Conservation (phyloP, 2,797 vertebrate species). For the Phrynocephalus guinanensis region DNA sequence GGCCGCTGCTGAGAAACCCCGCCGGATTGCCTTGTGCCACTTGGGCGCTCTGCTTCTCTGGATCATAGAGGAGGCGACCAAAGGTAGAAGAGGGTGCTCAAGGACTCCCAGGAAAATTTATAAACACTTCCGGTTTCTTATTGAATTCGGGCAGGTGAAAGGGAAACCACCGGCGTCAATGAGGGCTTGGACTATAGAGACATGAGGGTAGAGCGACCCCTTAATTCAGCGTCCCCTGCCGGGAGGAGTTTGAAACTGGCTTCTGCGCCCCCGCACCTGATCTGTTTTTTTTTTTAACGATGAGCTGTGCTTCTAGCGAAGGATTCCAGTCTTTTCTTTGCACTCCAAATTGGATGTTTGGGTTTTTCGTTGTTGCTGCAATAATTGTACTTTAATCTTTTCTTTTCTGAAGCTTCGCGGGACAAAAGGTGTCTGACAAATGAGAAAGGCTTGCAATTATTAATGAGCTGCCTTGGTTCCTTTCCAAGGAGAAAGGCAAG, state of each 20-base stretch:
- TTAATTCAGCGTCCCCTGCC: not conserved
- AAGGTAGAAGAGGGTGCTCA: too few relatives aligned
- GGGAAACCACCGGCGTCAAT: not conserved
- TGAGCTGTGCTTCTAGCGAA: not conserved
- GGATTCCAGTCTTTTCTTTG: not conserved
- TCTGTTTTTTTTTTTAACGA: too few relatives aligned
- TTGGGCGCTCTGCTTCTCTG: not conserved
- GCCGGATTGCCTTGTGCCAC: too few relatives aligned
- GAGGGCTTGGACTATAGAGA: conserved; percentile 10
- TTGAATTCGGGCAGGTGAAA: not conserved
- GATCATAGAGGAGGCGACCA: not conserved
- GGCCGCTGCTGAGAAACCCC: not conserved
- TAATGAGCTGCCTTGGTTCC: too few relatives aligned
- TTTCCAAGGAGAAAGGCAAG: too few relatives aligned
- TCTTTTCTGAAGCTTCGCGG: too few relatives aligned
- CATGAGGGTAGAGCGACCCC: not conserved
- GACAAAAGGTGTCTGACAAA: too few relatives aligned
- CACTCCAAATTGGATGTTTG: too few relatives aligned
- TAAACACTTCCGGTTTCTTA: not conserved
- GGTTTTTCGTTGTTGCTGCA: too few relatives aligned
- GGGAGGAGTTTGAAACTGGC: not conserved
- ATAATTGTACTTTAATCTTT: too few relatives aligned
- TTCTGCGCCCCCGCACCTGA: too few relatives aligned
- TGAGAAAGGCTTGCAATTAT: too few relatives aligned
- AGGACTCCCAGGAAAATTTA: rapidly evolving